Evolutionary conservation across 2,888 invertebrate species (phyloP).

Genomic region (Mesorhabditis sp.): DNA sequence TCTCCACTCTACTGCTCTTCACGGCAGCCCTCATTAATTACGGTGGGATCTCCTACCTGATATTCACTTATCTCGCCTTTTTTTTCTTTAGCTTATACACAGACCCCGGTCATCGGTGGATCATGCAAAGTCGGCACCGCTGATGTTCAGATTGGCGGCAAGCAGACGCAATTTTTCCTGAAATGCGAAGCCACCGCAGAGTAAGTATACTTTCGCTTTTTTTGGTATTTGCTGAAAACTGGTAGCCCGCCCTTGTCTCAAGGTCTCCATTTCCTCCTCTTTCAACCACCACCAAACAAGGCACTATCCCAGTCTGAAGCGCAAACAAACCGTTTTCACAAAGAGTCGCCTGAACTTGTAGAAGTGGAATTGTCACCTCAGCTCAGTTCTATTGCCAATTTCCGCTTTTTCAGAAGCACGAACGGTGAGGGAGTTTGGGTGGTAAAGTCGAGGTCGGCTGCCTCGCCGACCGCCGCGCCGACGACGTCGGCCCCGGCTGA

Average conservation of each 20-base stretch:
- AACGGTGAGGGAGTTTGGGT: conserved; percentile 56
- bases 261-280: not conserved
- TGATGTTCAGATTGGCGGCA: conserved; percentile 57
- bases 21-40: not conserved
- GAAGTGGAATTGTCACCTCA: not conserved
- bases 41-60: conserved; percentile 16
- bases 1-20: not conserved
- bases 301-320: too few species aligned
- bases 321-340: not conserved
- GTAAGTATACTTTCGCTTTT: conserved; percentile 26
- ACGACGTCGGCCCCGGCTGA: conserved; percentile 25
- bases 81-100: conserved; percentile 11
- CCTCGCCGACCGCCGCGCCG: conserved; percentile 17
- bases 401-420: conserved; percentile 34
- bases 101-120: conserved; percentile 57
- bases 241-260: too few species aligned
- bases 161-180: conserved; percentile 56
- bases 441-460: conserved; percentile 48
- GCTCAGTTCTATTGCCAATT: too few species aligned
- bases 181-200: conserved; percentile 53
- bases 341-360: not conserved
- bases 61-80: not conserved
- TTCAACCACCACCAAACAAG: not conserved
- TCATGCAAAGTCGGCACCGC: conserved; percentile 51
- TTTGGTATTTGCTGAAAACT: not conserved